Base-by-base conservation (phyloP, 2,888 invertebrate genomes). In the Laspeyria flexula region DNA sequence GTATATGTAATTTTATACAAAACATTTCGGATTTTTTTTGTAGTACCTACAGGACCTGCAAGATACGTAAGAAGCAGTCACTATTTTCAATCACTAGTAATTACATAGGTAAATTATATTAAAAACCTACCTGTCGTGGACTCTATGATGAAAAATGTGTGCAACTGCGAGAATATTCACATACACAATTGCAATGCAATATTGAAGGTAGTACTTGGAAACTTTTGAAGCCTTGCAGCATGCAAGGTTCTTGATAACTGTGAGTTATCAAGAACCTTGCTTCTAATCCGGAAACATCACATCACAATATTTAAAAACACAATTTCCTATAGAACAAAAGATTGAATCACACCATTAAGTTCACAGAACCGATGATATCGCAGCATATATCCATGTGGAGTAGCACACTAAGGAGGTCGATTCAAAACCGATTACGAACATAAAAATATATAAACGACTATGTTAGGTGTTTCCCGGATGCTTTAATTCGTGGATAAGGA, bases 401-500 rank as follows among this genome's bases (percentile, higher is more conserved):
- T 35, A 4, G 3, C 31, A 18, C 25, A 50, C 55, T 21, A 15
- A 3, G 43, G 44, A 54, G 55, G 66, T 43, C 30, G 41, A 55
- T 50, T 37, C 34, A 11, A 41, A 54, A 62, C 23, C 30, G 55
- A 65, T 68, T 48, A 37, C 42, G 13, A 38, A 21, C 29, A n/a
- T 33, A 39, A 38, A 49, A 43, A 25, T 34, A 40, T 15, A 34
- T 29, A 29, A 34, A 39, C 31, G 11, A 25, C 12, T 27, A 31
- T 42, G 25, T 18, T 40, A 11, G 6, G 12, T 37, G 23, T 41
- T 50, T 50, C 50, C 50, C 58, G 65, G 70, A 66, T 40, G 45
- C 67, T 40, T 39, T 55, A 61, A 61, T 54, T 46, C 40, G 42
- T 50, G 45, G 15, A 23, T 27, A 55, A 60, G 60, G 58, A 57